Percentiles rank a stretch among this genome's conserved stretches.
Evolutionary conservation across 2,888 invertebrate genomes (phyloP).

Genomic region (Caenorhabditis sp.): DNA sequence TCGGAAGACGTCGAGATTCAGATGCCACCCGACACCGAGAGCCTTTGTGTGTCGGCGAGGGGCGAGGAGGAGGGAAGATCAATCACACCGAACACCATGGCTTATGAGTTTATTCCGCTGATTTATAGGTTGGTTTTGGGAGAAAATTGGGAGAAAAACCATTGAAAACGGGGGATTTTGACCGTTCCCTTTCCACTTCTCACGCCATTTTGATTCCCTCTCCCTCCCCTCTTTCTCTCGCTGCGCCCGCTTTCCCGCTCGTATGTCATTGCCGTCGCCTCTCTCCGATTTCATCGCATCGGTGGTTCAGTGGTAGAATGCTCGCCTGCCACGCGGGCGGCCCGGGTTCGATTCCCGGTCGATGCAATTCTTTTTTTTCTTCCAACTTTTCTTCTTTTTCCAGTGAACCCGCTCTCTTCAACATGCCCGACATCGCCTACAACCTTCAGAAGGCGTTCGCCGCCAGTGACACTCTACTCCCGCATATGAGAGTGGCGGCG

Average conservation of each 20-base stretch:
- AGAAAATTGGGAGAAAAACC: not conserved
- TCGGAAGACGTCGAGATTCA: conserved; percentile 47
- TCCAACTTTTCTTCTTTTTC: conserved; percentile 8
- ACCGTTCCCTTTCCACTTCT: no score
- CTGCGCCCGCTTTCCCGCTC: not conserved
- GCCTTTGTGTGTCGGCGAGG: conserved; percentile 35
- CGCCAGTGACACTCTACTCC: conserved; percentile 66
- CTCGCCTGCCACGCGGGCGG: conserved; percentile 78
- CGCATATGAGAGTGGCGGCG: conserved; percentile 52
- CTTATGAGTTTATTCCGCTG: conserved; percentile 61
- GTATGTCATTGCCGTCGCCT: not conserved
- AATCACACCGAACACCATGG: conserved; percentile 54
- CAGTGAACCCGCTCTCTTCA: conserved; percentile 68
- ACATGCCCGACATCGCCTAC: conserved; percentile 52
- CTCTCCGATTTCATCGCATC: conserved; percentile 51
- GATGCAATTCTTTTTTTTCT: conserved; percentile 67
- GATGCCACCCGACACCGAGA: conserved; percentile 26
- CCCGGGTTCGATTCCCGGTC: conserved; percentile 79
- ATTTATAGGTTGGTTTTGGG: conserved; percentile 51
- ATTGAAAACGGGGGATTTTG: not conserved
- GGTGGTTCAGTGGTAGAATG: conserved; percentile 79
- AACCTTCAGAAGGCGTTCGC: conserved; percentile 58
- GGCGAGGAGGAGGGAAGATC: conserved; percentile 45
- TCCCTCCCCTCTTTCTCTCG: conserved; percentile 1
- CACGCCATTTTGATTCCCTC: no score